Evolutionary conservation across 2,888 invertebrate genomes (phyloP).

Genomic region (Ecdyonurus torrentis): DNA sequence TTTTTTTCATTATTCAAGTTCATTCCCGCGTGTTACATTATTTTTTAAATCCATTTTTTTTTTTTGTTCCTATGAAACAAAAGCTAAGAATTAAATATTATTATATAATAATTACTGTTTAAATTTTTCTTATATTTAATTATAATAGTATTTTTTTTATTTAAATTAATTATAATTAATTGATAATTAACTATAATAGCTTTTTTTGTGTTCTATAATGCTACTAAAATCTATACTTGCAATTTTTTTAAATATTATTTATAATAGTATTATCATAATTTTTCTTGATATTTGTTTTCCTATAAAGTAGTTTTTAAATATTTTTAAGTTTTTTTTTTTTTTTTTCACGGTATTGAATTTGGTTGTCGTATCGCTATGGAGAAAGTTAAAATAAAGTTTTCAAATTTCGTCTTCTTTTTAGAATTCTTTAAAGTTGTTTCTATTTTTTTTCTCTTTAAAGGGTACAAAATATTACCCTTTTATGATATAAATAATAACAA

Average conservation of each 20-base stretch:
- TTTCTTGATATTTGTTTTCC: too few relatives aligned
- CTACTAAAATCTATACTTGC: background rate
- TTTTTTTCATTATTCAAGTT: conserved; percentile 35
- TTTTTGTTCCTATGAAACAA: too few relatives aligned
- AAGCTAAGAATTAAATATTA: background rate
- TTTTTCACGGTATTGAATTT: background rate
- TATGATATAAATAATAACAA: too few relatives aligned
- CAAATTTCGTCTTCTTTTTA: background rate
- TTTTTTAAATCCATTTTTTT: conserved; percentile 5
- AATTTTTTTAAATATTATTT: background rate
- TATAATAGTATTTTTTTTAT: conserved; percentile 1
- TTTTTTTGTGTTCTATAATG: background rate
- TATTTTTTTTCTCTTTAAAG: too few relatives aligned
- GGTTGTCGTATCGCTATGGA: background rate
- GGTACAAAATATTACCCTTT: too few relatives aligned
- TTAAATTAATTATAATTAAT: conserved; percentile 3
- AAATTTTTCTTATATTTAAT: background rate
- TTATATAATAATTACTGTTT: background rate
- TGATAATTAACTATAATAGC: background rate
- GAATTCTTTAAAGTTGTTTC: too few relatives aligned
- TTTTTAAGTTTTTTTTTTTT: background rate
- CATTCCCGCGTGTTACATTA: conserved; percentile 10
- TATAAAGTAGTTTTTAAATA: too few relatives aligned
- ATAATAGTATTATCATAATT: too few relatives aligned
- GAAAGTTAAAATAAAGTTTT: background rate